phyloP scores from a whole-genome alignment of 2,113 vertebrate genomes.

The Scartelaos histophorus region DNA sequence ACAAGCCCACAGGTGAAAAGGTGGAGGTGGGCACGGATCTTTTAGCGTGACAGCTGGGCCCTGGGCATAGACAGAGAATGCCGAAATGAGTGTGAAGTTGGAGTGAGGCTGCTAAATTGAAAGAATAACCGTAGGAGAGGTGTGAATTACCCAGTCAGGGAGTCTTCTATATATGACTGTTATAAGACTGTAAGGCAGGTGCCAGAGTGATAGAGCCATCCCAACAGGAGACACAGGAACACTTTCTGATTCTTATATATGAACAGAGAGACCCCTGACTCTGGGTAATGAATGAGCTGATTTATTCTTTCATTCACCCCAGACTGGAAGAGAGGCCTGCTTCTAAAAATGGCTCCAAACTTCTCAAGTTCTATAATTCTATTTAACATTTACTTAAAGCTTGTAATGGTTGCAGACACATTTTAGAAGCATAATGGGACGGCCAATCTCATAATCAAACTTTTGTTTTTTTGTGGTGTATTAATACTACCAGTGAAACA shows the following conservation, averaged over 20 bases:
- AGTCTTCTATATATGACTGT: conserved; percentile 3
- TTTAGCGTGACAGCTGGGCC: conserved; percentile 35
- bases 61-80: conserved; percentile 19
- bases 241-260: conserved; percentile 15
- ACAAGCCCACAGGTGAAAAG: conserved; percentile 22
- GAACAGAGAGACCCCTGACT: conserved; percentile 13
- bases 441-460: too few species aligned
- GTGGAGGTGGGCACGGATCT: neutral
- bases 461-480: too few species aligned
- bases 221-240: conserved; percentile 12
- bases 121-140: conserved; percentile 43
- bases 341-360: neutral
- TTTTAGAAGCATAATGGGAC: neutral
- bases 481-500: too few species aligned
- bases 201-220: conserved; percentile 22
- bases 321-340: neutral
- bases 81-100: conserved; percentile 32
- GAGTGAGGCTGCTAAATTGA: conserved; percentile 46
- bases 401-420: neutral
- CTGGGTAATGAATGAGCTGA: neutral
- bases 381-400: neutral
- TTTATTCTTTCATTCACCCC: neutral
- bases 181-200: conserved; percentile 40
- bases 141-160: conserved; percentile 40
- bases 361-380: neutral